A percentile compares a stretch with the other conserved stretches of the same genome.
Conservation (phyloP, 2,888 invertebrate species). For the Drosophila kokeensis region DNA sequence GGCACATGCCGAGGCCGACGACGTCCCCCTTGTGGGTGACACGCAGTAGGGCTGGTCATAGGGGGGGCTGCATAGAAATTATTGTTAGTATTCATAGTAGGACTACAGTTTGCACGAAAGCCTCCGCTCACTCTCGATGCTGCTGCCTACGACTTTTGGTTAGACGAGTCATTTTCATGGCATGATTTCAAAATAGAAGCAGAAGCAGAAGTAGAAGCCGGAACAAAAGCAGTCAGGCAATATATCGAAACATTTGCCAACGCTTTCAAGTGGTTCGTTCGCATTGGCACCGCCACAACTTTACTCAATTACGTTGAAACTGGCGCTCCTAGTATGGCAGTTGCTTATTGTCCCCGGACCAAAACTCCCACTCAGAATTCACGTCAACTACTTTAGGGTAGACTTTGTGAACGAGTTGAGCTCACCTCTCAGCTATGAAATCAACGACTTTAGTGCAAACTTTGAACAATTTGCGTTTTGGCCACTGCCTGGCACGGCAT, state of each 20-base stretch:
- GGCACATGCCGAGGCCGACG: constrained; percentile 32
- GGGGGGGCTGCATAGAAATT: constrained; percentile 60
- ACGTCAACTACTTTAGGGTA: constrained; percentile 78
- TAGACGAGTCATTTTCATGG: constrained; percentile 43
- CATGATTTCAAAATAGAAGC: not conserved
- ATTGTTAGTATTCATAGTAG: constrained; percentile 70
- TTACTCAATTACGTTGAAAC: constrained; percentile 74
- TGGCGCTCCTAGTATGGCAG: constrained; percentile 6
- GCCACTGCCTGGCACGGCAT: constrained; percentile 74
- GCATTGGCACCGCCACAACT: constrained; percentile 73
- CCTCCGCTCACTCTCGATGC: constrained; percentile 5
- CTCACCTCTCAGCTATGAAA: constrained; percentile 81
- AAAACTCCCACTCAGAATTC: constrained; percentile 49
- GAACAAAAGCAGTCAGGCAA: constrained; percentile 52
- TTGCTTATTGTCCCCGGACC: constrained; percentile 40
- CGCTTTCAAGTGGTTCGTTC: constrained; percentile 70
- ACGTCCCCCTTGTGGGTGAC: constrained; percentile 3
- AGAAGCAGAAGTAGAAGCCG: not conserved
- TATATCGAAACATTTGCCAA: constrained; percentile 75
- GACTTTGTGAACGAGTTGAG: constrained; percentile 80
- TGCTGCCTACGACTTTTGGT: constrained; percentile 25
- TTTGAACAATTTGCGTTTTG: constrained; percentile 81
- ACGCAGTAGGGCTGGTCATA: not conserved
- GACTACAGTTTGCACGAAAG: constrained; percentile 24
- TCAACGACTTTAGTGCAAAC: constrained; percentile 79